Evolutionary conservation across 2,113 vertebrate species (phyloP).

Genomic region (Cercopithecus mona): DNA sequence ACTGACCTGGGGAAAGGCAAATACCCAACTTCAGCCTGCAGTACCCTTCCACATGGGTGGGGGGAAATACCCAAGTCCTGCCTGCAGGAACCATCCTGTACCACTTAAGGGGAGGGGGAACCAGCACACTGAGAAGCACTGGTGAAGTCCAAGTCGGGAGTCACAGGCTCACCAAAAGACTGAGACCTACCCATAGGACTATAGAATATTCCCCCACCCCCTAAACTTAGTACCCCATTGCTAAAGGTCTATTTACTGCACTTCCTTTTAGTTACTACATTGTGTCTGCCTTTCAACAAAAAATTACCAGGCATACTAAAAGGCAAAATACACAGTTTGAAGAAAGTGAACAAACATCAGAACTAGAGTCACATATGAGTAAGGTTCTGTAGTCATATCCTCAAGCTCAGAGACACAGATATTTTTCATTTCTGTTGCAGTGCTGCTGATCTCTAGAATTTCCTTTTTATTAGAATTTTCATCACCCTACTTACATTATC

Average conservation of each 20-base stretch:
- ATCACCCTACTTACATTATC: not conserved
- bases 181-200: not conserved
- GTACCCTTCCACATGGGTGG: not conserved
- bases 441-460: not conserved
- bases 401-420: not conserved
- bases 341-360: not conserved
- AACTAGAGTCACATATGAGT: not conserved
- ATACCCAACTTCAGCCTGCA: not conserved
- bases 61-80: not conserved
- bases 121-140: not conserved
- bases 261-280: not conserved
- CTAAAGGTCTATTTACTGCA: not conserved
- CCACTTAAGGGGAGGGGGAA: too few species aligned
- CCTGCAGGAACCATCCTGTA: not conserved
- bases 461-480: not conserved
- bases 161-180: not conserved
- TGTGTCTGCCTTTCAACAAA: not conserved
- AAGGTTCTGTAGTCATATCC: not conserved
- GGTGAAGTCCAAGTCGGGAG: not conserved
- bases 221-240: fast-evolving
- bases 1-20: not conserved
- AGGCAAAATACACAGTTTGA: not conserved
- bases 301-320: not conserved
- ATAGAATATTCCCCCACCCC: not conserved
- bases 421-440: not conserved